Conservation (phyloP, 2,113 vertebrate species). For the Kryptolebias marmoratus region DNA sequence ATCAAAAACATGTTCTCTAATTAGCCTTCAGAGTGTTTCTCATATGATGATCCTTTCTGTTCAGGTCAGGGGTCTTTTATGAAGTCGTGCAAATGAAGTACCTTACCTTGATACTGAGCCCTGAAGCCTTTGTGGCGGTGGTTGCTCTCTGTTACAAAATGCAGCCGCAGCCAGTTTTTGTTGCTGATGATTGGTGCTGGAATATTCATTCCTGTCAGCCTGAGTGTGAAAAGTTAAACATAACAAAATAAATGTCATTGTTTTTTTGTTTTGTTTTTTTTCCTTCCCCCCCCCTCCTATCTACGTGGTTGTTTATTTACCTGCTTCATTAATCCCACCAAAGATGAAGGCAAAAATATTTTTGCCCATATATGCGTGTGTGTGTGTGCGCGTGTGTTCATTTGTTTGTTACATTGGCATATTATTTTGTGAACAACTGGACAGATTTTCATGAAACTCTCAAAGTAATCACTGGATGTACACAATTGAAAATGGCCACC, state of each 20-base stretch:
- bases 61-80: constrained; percentile 37
- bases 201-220: constrained; percentile 94
- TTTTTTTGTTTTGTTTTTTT: no score
- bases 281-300: no score
- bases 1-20: constrained; percentile 72
- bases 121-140: constrained; percentile 94
- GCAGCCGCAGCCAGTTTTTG: constrained; percentile 96
- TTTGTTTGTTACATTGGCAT: no score
- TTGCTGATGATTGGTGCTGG: constrained; percentile 97
- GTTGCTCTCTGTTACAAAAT: constrained; percentile 96
- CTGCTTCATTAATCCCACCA: no score
- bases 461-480: no score
- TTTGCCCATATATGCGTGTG: no score
- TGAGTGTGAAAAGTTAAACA: constrained; percentile 61
- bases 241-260: constrained; percentile 24
- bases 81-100: constrained; percentile 49
- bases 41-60: constrained; percentile 31
- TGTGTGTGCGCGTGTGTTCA: no score
- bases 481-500: no score
- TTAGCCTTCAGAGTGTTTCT: constrained; percentile 45
- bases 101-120: constrained; percentile 96
- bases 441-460: no score
- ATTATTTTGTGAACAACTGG: no score
- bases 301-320: no score
- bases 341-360: no score